Conservation (phyloP, 2,113 vertebrate species). For the Hemicordylus capensis region DNA sequence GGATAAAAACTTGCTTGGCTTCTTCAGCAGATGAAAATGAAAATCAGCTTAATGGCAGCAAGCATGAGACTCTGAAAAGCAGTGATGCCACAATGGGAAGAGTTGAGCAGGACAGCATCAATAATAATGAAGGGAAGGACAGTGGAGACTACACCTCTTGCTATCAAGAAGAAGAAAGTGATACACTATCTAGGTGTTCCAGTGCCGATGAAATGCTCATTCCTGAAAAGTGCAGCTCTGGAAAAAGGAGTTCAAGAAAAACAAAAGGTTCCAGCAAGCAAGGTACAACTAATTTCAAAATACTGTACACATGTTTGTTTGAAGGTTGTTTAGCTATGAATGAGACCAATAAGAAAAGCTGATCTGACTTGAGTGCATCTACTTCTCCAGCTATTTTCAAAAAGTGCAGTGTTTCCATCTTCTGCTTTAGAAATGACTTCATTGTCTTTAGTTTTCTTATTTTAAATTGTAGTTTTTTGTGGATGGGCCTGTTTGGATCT, state of each 20-base stretch:
- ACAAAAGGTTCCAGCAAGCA: constrained; percentile 63
- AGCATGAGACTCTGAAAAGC: constrained; percentile 53
- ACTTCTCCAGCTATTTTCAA: neutral
- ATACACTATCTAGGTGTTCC: constrained; percentile 37
- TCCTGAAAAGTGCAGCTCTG: constrained; percentile 50
- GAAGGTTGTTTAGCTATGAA: neutral
- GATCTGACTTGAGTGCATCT: neutral
- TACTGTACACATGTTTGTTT: neutral
- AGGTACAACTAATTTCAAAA: constrained; percentile 60
- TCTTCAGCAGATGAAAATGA: constrained; percentile 81
- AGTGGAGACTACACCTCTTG: constrained; percentile 31
- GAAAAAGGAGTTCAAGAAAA: constrained; percentile 67
- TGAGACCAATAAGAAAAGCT: too few species aligned
- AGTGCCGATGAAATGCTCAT: constrained; percentile 55
- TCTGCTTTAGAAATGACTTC: neutral
- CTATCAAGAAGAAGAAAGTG: constrained; percentile 56
- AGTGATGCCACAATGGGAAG: constrained; percentile 61
- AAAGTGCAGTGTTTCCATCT: neutral
- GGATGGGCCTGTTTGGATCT: too few species aligned
- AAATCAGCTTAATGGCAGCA: constrained; percentile 70
- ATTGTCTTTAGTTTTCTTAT: too few species aligned
- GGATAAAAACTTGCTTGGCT: constrained; percentile 53
- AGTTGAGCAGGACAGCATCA: constrained; percentile 79
- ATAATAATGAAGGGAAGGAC: constrained; percentile 78
- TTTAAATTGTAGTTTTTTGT: too few species aligned